Percentiles rank a stretch among this genome's conserved stretches.
These are phyloP conservation scores for Drosophila nigromelanica DNA, from an alignment of 1,140 invertebrate species.

Conservation along the genomic window DNA sequence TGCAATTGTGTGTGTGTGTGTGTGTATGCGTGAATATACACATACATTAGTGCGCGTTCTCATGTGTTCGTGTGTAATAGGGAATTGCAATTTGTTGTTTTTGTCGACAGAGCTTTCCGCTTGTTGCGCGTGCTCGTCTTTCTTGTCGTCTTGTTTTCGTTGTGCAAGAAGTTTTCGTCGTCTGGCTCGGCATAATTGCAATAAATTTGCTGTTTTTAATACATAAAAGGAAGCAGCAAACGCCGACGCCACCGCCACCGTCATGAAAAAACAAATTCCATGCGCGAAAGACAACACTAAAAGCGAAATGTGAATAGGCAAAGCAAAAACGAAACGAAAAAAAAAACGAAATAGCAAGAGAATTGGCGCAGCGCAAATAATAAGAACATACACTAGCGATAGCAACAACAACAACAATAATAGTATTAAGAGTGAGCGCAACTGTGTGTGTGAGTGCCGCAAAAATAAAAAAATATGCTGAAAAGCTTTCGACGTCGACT, in stretches of 20 bases:
- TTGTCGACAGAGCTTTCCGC: slow-evolving; percentile 70
- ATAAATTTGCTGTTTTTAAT: slow-evolving; percentile 50
- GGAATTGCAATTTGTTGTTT: slow-evolving; percentile 78
- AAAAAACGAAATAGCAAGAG: slow-evolving; percentile 43
- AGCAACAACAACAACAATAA: slow-evolving; percentile 49
- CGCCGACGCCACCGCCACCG: slow-evolving; percentile 27
- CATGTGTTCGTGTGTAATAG: slow-evolving; percentile 56
- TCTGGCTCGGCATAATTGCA: slow-evolving; percentile 52
- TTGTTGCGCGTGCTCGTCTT: slow-evolving; percentile 72
- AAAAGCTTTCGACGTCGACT: slow-evolving; percentile 59
- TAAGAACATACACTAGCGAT: slow-evolving; percentile 53
- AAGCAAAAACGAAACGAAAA: slow-evolving; percentile 34
- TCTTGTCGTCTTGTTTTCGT: slow-evolving; percentile 34
- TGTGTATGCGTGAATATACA: slow-evolving; percentile 3
- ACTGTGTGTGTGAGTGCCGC: slow-evolving; percentile 40
- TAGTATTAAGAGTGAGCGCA: slow-evolving; percentile 38
- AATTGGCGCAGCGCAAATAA: slow-evolving; percentile 54
- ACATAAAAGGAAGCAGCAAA: slow-evolving; percentile 51
- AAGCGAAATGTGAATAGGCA: slow-evolving; percentile 44
- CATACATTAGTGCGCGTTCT: slow-evolving; percentile 33
- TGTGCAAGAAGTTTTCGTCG: slow-evolving; percentile 64
- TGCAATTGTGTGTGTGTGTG: slow-evolving; percentile 13
- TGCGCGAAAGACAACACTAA: slow-evolving; percentile 47
- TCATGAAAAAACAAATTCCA: slow-evolving; percentile 49
- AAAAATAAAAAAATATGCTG: slow-evolving; percentile 55